Evolutionary conservation across 2,888 invertebrate species (phyloP).

Genomic region (Drosophila falleni): DNA sequence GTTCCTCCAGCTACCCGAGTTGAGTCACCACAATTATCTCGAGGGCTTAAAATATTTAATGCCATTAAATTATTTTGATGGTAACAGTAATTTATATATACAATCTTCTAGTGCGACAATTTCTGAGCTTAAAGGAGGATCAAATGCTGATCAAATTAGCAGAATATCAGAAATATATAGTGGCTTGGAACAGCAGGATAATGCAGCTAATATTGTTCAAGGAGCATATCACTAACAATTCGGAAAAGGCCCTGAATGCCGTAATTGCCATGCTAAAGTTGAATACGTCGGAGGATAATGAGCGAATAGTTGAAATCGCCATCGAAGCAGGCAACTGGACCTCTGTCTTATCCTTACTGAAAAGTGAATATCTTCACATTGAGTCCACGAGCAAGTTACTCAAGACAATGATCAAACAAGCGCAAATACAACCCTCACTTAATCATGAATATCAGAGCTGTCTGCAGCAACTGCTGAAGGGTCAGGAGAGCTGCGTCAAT

Average conservation of each 20-base stretch:
- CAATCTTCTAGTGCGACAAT: constrained; percentile 63
- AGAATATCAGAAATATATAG: background rate
- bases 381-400: constrained; percentile 83
- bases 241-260: background rate
- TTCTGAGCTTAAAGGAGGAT: constrained; percentile 55
- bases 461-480: constrained; percentile 87
- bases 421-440: background rate
- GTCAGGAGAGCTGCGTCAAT: constrained; percentile 87
- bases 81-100: background rate
- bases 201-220: background rate
- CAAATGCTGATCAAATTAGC: constrained; percentile 44
- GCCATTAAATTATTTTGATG: background rate
- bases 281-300: background rate
- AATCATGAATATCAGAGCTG: constrained; percentile 86
- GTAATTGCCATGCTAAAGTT: background rate
- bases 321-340: background rate
- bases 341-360: background rate
- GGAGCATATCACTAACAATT: background rate
- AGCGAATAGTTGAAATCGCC: background rate
- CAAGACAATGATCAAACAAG: background rate
- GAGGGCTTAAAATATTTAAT: constrained; percentile 56
- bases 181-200: background rate
- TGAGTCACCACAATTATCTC: constrained; percentile 75
- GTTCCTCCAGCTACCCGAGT: constrained; percentile 59
- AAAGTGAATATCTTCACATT: constrained; percentile 86